Evolutionary conservation across 53 echinoderm and acorn worm species (phyloP).

Genomic region (Echinarachnius parma): DNA sequence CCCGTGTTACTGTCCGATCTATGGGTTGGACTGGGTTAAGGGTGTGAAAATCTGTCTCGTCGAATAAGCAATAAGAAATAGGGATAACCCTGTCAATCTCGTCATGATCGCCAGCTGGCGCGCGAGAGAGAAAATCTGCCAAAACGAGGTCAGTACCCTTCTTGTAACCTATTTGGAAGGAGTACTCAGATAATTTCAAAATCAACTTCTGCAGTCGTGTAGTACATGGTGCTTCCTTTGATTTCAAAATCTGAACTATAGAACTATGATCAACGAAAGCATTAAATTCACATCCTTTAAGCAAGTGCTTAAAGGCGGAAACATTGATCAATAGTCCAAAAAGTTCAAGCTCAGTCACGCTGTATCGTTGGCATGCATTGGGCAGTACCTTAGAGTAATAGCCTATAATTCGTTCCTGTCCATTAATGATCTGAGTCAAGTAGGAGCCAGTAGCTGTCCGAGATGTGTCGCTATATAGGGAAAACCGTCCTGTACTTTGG

Average conservation of each 20-base stretch:
- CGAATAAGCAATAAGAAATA: not conserved
- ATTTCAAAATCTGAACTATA: conserved; percentile 43
- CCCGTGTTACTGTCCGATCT: not conserved
- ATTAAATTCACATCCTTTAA: conserved; percentile 18
- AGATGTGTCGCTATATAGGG: conserved; percentile 15
- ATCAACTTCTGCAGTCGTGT: conserved; percentile 36
- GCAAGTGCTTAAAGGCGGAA: conserved; percentile 27
- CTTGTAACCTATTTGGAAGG: conserved; percentile 49
- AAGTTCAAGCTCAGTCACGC: conserved; percentile 43
- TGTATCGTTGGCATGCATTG: conserved; percentile 19
- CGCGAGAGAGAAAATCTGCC: conserved; percentile 51
- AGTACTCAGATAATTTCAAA: conserved; percentile 42
- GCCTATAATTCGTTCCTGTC: conserved; percentile 20
- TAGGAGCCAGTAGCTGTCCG: conserved; percentile 29
- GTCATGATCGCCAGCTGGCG: not conserved
- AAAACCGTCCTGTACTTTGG: not conserved
- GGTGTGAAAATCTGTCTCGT: not conserved
- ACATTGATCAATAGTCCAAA: conserved; percentile 38
- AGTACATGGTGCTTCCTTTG: conserved; percentile 44
- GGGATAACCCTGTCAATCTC: conserved; percentile 2
- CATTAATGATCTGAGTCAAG: conserved; percentile 39
- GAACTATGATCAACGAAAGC: conserved; percentile 44
- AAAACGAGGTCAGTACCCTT: conserved; percentile 52
- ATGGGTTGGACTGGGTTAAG: not conserved
- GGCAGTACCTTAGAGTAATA: conserved; percentile 52